Conservation (phyloP, 2,797 vertebrate species). For the Propithecus deckenii region DNA sequence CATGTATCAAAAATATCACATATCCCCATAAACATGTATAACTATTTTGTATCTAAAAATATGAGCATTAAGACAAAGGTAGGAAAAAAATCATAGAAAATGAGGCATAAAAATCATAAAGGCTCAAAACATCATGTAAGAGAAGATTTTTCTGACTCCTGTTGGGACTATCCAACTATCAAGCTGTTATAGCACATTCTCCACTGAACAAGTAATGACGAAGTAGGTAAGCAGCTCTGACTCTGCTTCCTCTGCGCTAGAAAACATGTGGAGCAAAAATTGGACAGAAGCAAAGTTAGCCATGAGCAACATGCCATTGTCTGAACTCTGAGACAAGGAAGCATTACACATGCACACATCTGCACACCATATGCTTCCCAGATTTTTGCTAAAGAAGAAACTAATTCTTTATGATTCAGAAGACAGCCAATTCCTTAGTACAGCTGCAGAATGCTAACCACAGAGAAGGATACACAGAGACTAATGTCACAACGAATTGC, state of each 20-base stretch:
- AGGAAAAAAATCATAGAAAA: background rate
- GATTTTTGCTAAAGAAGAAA: slow-evolving; percentile 47
- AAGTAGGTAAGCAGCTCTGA: background rate
- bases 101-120: background rate
- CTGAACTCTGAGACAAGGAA: background rate
- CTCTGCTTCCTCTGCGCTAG: background rate
- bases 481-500: background rate
- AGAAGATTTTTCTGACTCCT: background rate
- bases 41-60: background rate
- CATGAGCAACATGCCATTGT: background rate
- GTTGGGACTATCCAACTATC: background rate
- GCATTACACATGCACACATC: slow-evolving; percentile 48
- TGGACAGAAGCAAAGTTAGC: background rate
- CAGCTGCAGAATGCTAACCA: background rate
- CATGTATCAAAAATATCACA: background rate
- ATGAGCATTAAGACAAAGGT: background rate
- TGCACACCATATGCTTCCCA: slow-evolving; percentile 64
- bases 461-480: background rate
- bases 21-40: background rate
- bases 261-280: slow-evolving; percentile 16
- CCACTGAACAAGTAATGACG: background rate
- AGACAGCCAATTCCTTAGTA: background rate
- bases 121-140: background rate
- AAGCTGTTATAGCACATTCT: background rate
- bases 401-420: slow-evolving; percentile 12